Percentiles rank a stretch among this genome's conserved stretches.
Evolutionary conservation across 2,797 vertebrate genomes (phyloP).

Genomic region (Paramormyrops hopkinsi): DNA sequence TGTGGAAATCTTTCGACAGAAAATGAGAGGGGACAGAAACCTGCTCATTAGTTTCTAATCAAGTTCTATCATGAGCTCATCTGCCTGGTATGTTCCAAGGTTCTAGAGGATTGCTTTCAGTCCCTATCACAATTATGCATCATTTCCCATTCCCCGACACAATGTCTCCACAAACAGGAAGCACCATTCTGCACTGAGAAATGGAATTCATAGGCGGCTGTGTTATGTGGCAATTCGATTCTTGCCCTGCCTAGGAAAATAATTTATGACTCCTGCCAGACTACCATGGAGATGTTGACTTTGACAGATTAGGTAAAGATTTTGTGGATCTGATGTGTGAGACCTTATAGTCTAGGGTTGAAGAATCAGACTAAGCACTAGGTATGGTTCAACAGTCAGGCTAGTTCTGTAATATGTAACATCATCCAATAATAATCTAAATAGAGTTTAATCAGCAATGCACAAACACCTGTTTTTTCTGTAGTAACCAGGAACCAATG

Average conservation of each 20-base stretch:
- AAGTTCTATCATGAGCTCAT: not conserved
- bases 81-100: not conserved
- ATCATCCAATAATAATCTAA: not conserved
- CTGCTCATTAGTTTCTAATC: conserved; percentile 14
- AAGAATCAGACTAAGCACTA: not conserved
- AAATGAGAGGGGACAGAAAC: not conserved
- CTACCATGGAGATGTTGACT: not conserved
- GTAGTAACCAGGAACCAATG: not conserved
- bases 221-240: conserved; percentile 9
- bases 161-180: not conserved
- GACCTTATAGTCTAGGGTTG: not conserved
- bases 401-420: not conserved
- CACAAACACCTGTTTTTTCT: not conserved
- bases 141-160: not conserved
- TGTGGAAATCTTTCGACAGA: not conserved
- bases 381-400: not conserved
- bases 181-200: not conserved
- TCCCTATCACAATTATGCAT: conserved; percentile 14
- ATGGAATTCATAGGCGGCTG: conserved; percentile 16
- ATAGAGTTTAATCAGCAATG: not conserved
- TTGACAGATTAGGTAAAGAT: not conserved
- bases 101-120: not conserved
- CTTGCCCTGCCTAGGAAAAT: not conserved
- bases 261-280: not conserved
- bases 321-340: not conserved